Base-by-base conservation (phyloP, 2,113 vertebrate genomes). In the Lampris incognitus region DNA sequence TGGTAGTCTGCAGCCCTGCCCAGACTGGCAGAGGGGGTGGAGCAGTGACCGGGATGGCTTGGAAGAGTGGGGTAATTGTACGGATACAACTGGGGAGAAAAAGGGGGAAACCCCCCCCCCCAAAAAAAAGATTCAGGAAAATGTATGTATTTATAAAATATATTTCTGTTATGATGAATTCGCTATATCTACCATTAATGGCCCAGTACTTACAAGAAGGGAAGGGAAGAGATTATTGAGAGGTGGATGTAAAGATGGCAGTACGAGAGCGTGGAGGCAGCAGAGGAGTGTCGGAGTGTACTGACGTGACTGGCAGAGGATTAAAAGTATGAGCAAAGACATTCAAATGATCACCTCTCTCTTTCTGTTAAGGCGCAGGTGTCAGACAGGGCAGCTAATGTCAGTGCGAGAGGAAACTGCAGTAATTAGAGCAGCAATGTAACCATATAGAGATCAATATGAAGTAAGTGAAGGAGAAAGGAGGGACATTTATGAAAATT, bases 381-480 rank as follows among this genome's bases (percentile, higher is more conserved):
- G 66, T 76, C 73, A 41, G 50, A 60, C 60, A 73, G 74, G 75
- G 75, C 74, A 61, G 84, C 68, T 1, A 4, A 44, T 77, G 60
- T 72, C 77, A 78, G 67, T 55, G 5, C 52, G 49, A 7, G 10
- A 57, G 74, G 57, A 81, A 83, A 83, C 79, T 44, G 80, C 64
- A 66, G 49, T 70, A 87, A 86, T 88, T 87, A 81, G 61, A 60
- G 37, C 60, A 64, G 59, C 41, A 9, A 78, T 73, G 57, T 40
- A 79, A 71, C 60, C 9, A 13, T 50, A 9, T 48, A 71, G 13
- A 63, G 68, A 81, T 49, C 54, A 79, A 66, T 3, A 1, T 65
- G 58, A 56, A 77, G 63, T 41, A 77, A 74, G 69, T 38, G 39
- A 49, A n/a, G 49, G 50, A 42, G 37, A 13, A 42, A 24, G 24